Conservation (phyloP, 2,888 invertebrate genomes). For the Melanargia galathea region DNA sequence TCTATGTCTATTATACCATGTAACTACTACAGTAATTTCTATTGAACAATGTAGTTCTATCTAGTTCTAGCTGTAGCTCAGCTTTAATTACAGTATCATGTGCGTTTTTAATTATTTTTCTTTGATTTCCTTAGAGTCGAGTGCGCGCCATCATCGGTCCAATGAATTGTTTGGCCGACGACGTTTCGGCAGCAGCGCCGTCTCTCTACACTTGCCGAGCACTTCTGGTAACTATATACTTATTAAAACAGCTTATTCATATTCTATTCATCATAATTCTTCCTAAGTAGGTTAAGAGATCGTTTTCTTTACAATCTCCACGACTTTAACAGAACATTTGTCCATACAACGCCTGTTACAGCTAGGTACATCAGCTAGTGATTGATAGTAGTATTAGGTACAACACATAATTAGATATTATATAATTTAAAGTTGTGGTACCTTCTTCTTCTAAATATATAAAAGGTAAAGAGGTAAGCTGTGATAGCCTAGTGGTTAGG, state of each 20-base stretch:
- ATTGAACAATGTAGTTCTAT: neutral
- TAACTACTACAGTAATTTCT: neutral
- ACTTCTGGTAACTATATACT: constrained; percentile 58
- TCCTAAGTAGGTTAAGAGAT: too few species aligned
- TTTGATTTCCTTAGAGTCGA: constrained; percentile 47
- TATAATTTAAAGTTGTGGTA: too few species aligned
- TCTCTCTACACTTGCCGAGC: constrained; percentile 66
- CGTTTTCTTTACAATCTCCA: too few species aligned
- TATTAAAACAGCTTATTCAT: neutral
- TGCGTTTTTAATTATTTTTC: neutral
- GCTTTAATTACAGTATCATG: neutral
- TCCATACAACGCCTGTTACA: too few species aligned
- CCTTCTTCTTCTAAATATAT: too few species aligned
- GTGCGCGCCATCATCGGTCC: constrained; percentile 55
- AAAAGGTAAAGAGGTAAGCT: too few species aligned
- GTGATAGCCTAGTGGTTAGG: too few species aligned
- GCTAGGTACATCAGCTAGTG: too few species aligned
- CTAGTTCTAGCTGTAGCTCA: neutral
- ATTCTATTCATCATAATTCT: too few species aligned
- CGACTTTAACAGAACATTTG: too few species aligned
- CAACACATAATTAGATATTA: too few species aligned
- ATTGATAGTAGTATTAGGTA: too few species aligned
- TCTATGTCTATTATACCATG: neutral
- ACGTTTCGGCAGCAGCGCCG: constrained; percentile 59
- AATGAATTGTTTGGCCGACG: constrained; percentile 57